Conservation (phyloP, 1,140 invertebrate species). For the Musca domestica region DNA sequence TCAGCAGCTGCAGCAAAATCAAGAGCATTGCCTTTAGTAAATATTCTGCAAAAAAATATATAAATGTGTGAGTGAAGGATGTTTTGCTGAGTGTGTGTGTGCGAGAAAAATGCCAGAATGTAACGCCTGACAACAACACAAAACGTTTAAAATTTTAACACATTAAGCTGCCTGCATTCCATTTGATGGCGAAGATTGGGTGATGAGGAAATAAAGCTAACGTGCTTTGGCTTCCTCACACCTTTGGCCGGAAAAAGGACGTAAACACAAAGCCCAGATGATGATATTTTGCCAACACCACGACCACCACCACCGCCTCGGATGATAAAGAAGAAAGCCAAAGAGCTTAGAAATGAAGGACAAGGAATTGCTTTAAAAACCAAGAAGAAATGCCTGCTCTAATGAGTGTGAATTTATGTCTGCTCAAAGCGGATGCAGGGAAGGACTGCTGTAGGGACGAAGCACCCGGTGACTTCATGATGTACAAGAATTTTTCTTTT, state of each 20-base stretch:
- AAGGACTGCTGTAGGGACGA: too few relatives aligned
- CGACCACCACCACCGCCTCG: too few relatives aligned
- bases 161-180: background rate
- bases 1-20: slow-evolving; percentile 6
- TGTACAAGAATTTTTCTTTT: too few relatives aligned
- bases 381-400: background rate
- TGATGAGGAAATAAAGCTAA: too few relatives aligned
- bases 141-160: slow-evolving; percentile 14
- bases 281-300: too few relatives aligned
- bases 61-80: background rate
- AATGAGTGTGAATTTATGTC: slow-evolving; percentile 12
- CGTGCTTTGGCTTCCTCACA: too few relatives aligned
- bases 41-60: background rate
- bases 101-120: background rate
- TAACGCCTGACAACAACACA: slow-evolving; percentile 20
- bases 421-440: background rate
- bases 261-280: background rate
- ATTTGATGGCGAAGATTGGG: too few relatives aligned
- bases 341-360: too few relatives aligned
- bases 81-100: background rate
- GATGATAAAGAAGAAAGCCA: too few relatives aligned
- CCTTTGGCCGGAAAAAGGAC: slow-evolving; percentile 4
- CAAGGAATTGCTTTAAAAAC: background rate
- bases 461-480: too few relatives aligned
- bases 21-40: slow-evolving; percentile 21